Evolutionary conservation across 2,888 invertebrate genomes (phyloP), one percentile per base, ranked within the genome.

Genomic region (Drosophila greeni): DNA sequence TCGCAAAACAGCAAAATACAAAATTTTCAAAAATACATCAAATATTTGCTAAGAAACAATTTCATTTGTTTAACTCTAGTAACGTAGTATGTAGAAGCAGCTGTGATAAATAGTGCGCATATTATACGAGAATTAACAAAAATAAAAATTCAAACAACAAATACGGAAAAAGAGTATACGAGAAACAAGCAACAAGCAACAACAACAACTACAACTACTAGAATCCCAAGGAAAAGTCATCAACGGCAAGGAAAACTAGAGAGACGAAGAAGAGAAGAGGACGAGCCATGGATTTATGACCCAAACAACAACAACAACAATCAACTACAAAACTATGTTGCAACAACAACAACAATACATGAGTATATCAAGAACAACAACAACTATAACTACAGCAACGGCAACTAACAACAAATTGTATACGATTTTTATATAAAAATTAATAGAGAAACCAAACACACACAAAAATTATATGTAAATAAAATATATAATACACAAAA

Each of bases 51-150:
- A 48, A 48, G 65, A 53, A 48, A 72, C 78, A 66, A 57, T 79
- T 71, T 76, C 70, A 65, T 84, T 80, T 84, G 81, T 66, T 79
- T 55, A 58, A 37, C 52, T 70, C 67, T 68, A 70, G 70, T 70
- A 66, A 70, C 57, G 75, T 80, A 80, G 85, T 83, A 80, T 78
- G 79, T 80, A 82, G 85, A 84, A 82, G 82, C 81, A 82, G 82
- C 82, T 82, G 82, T 82, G 82, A 82, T 82, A 82, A 80, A 85
- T 82, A 84, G 82, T 84, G 85, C 80, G 82, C 82, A 82, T 84
- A 82, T 82, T 78, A 85, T 82, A 83, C 76, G 76, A 82, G 18
- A 45, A 47, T 18, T 45, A 45, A 45, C 43, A 43, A 39, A 39
- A 20, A n/a, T n/a, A n/a, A n/a, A n/a, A n/a, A n/a, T n/a, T n/a